Conservation (phyloP, 2,797 vertebrate genomes). For the Pipistrellus pipistrellus region DNA sequence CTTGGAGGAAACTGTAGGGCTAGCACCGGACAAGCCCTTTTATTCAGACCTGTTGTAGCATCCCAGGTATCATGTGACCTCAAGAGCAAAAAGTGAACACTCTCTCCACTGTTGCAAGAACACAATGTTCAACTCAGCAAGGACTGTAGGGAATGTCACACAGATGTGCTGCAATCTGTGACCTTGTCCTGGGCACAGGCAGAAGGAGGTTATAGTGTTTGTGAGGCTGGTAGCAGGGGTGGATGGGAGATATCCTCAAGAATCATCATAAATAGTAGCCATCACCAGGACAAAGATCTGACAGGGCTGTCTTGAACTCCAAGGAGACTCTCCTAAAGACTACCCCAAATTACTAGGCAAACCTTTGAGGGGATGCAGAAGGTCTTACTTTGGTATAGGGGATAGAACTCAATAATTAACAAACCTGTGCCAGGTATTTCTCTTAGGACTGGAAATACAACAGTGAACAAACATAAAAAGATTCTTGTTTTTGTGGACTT, state of each 20-base stretch:
- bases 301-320: neutral
- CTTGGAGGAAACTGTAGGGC: neutral
- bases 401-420: neutral
- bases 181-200: neutral
- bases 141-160: neutral
- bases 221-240: neutral
- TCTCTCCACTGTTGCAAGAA: neutral
- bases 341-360: neutral
- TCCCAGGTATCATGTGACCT: rapidly evolving
- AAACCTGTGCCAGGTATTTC: neutral
- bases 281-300: neutral
- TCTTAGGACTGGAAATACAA: neutral
- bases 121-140: neutral
- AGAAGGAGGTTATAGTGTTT: no score
- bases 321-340: neutral
- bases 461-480: neutral
- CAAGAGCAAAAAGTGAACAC: neutral
- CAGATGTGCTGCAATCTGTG: neutral
- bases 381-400: neutral
- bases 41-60: neutral
- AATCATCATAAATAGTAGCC: neutral
- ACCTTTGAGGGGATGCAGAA: neutral
- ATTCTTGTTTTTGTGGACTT: neutral
- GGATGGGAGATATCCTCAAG: neutral
- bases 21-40: neutral